Evolutionary conservation across 2,888 invertebrate genomes (phyloP), one percentile per base, ranked within the genome.

Genomic region (Spicauda simplicius): DNA sequence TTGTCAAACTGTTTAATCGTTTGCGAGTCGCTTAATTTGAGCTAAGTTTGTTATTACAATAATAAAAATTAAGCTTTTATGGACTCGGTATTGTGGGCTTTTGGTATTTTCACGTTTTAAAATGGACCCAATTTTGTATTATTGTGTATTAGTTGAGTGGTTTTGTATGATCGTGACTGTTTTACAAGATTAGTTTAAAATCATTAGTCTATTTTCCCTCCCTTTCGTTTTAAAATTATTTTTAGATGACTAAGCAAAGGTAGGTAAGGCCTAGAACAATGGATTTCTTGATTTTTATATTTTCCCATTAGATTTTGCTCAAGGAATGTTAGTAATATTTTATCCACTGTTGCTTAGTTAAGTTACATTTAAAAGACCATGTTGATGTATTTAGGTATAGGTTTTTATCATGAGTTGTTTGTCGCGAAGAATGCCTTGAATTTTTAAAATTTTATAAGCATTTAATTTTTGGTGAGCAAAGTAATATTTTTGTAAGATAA

Each of bases 261-360:
- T 86, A 82, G 85, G 80, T 78, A 66, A 48, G 65, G 20, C 16
- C 53, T 81, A 78, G 77, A 83, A 83, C 87, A 87, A 88, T 89
- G 86, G 83, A 85, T 87, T 86, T 84, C 83, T 76, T 79, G 71
- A 54, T 45, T 45, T n/a, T 14, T n/a, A 4, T 73, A 74, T 74
- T 69, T 73, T 77, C 72, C 25, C 25, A 75, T 76, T 74, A 73
- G 68, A 74, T 77, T 86, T 89, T 25, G 90, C 90, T 90, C 90
- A 89, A 89, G 87, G 85, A 86, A 77, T 86, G 85, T 87, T 87
- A 79, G 72, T 78, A 25, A 25, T n/a, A 75, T 77, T 77, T 77
- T 76, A 55, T 57, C 64, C 11, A 18, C 16, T 57, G 53, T 64
- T 76, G 70, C 75, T 69, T 75, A 74, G 68, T 73, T 80, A 78